Conservation (phyloP, 2,113 vertebrate genomes). For the Ochotona princeps region DNA sequence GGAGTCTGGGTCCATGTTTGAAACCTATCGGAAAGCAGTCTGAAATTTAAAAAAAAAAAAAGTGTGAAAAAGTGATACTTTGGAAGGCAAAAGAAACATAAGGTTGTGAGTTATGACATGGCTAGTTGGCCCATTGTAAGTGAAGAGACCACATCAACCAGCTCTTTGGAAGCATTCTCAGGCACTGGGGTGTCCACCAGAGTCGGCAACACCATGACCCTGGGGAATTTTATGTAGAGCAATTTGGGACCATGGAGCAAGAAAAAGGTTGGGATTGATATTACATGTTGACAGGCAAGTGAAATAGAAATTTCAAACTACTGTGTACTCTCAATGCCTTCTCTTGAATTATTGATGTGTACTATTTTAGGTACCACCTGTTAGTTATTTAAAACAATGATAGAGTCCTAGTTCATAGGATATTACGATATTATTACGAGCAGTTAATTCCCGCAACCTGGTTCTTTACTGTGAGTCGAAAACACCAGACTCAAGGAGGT, state of each 20-base stretch:
- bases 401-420: too few relatives aligned
- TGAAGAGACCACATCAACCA: background rate
- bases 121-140: background rate
- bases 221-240: background rate
- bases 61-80: background rate
- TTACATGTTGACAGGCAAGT: background rate
- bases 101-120: too few relatives aligned
- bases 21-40: background rate
- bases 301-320: background rate
- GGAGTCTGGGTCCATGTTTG: background rate
- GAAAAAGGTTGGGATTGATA: background rate
- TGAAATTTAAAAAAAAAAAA: background rate
- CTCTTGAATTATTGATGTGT: background rate
- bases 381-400: too few relatives aligned
- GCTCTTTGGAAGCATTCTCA: background rate
- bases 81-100: background rate
- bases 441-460: too few relatives aligned
- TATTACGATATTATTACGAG: too few relatives aligned
- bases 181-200: background rate
- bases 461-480: too few relatives aligned
- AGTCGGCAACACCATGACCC: background rate
- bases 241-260: background rate
- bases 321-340: background rate
- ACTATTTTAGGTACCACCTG: background rate
- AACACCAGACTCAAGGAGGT: too few relatives aligned